Evolutionary conservation across 2,888 invertebrate species (phyloP).

Genomic region (Lathronympha strigana): DNA sequence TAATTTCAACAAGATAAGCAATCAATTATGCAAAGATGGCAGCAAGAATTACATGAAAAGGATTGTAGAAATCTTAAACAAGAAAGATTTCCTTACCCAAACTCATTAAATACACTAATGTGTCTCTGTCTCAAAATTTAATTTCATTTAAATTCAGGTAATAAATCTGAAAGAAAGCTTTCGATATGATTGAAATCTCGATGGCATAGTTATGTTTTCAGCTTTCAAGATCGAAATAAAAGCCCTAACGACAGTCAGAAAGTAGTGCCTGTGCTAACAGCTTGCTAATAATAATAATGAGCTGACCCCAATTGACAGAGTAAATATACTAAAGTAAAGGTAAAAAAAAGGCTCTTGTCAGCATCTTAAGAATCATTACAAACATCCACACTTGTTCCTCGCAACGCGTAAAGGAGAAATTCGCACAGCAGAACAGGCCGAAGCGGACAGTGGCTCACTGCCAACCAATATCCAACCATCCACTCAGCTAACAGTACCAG

Average conservation of each 20-base stretch:
- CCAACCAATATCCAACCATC: not conserved
- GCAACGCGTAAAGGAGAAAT: slow-evolving; percentile 25
- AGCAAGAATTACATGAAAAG: no score
- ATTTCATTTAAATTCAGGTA: no score
- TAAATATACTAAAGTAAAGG: not conserved
- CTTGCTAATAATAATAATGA: not conserved
- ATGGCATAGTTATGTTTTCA: no score
- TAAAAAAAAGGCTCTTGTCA: not conserved
- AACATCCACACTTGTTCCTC: slow-evolving; percentile 2
- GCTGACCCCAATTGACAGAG: not conserved
- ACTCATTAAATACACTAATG: no score
- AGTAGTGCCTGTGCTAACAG: not conserved
- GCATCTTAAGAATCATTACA: slow-evolving; percentile 10
- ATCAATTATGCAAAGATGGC: no score
- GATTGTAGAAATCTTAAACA: no score
- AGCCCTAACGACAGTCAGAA: not conserved
- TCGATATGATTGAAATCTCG: no score
- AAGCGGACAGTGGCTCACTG: not conserved
- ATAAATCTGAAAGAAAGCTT: no score
- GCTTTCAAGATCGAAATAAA: not conserved
- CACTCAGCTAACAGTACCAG: not conserved
- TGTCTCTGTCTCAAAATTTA: no score
- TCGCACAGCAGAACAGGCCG: slow-evolving; percentile 22
- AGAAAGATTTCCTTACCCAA: no score
- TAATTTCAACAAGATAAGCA: no score